phyloP scores from a whole-genome alignment of 2,888 invertebrate genomes.

The Cosmia pyralina region DNA sequence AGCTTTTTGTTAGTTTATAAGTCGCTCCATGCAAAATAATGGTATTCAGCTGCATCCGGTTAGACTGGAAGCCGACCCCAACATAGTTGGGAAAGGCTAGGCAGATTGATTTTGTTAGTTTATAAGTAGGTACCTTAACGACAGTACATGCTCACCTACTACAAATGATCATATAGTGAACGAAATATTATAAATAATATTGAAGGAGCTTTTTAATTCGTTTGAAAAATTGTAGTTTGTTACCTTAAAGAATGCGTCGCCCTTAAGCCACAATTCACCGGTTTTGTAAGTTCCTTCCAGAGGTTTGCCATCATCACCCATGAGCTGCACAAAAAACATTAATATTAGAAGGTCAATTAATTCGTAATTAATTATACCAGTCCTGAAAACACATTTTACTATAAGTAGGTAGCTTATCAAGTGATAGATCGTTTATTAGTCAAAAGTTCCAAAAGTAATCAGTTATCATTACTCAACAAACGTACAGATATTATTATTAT shows the following conservation, averaged over 20 bases:
- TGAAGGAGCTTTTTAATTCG: background rate
- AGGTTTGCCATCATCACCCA: constrained; percentile 65
- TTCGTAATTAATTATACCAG: background rate
- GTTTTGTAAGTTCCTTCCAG: constrained; percentile 63
- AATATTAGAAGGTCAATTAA: constrained; percentile 1
- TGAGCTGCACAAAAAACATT: constrained; percentile 65
- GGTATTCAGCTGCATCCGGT: too few species aligned
- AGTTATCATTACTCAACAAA: constrained; percentile 30
- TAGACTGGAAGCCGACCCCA: too few species aligned
- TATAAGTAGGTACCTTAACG: background rate
- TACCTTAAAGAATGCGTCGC: constrained; percentile 76
- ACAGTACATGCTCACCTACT: too few species aligned
- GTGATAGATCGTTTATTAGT: background rate
- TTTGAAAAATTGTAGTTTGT: background rate
- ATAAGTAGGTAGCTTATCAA: constrained; percentile 9
- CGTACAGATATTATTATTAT: constrained; percentile 1
- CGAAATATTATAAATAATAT: background rate
- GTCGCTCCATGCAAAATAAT: too few species aligned
- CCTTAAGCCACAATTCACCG: constrained; percentile 76
- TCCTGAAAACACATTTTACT: background rate
- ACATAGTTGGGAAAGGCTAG: too few species aligned
- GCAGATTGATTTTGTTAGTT: too few species aligned
- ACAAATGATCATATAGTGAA: background rate
- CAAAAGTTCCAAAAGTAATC: constrained; percentile 26
- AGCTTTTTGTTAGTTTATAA: constrained; percentile 3